Base-by-base conservation (phyloP, 2,797 vertebrate species). In the Nannoperca australis region DNA sequence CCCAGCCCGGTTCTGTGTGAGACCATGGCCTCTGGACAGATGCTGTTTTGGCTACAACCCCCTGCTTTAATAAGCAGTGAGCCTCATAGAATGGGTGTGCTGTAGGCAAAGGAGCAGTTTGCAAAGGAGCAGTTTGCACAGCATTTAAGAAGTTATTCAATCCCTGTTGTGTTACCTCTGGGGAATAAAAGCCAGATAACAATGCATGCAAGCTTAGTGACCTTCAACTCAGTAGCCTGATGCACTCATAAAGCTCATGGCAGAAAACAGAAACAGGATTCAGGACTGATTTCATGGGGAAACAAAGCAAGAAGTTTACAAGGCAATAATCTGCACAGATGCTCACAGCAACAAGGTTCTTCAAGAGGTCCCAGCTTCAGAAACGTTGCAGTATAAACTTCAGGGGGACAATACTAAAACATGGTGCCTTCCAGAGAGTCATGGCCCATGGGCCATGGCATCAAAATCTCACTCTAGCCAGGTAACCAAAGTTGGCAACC, bases 281-380 rank as follows among this genome's bases (percentile, higher is more conserved):
- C 47, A 76, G 69, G 78, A 64, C 54, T 61, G 64, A 69, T 59
- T 86, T 83, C 81, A 69, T 80, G 79, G 81, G 83, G 86, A 83
- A 89, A 59, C 69, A 81, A 68, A 68, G 64, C 30, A 12, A 55
- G 63, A 85, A 63, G 81, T 88, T 89, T 89, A 88, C 67, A 55
- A 68, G 84, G 64, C 70, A 84, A 69, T 82, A 87, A 83, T 82
- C 51, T 70, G 66, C 73, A 78, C 70, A 82, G 83, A 75, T 74
- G 79, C 81, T 71, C 40, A 27, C 20, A 69, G 53, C 34, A 54
- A 38, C 9, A 24, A 36, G 20, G 50, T 60, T 40, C 55, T 36
- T 74, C 53, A 50, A 70, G 34, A 4, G 1, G 18, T 38, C 32
- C 22, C 11, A 20, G 30, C 11, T 47, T 54, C 36, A 45, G 54